Evolutionary conservation across 53 echinoderm and acorn worm genomes (phyloP).

Genomic region (Luidia sarsii): DNA sequence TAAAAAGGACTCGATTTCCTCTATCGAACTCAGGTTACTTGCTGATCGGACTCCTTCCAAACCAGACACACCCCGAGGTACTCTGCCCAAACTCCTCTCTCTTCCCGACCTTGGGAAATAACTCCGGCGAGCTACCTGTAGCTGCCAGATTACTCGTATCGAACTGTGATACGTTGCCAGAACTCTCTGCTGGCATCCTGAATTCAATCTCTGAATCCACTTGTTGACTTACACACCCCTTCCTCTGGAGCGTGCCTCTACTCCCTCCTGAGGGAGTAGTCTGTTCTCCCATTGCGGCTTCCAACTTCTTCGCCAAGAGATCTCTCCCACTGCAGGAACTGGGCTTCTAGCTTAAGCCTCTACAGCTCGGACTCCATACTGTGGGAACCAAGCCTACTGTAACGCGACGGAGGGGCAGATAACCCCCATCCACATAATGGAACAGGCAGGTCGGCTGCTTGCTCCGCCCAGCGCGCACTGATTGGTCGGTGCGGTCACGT

Average conservation of each 20-base stretch:
- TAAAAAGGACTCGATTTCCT: background rate
- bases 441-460: too few species aligned
- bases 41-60: too few species aligned
- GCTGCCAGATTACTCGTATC: background rate
- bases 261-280: background rate
- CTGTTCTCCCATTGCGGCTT: background rate
- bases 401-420: too few species aligned
- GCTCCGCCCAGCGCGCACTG: too few species aligned
- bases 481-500: too few species aligned
- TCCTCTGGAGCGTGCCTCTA: background rate
- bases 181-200: background rate
- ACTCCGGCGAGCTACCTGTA: background rate
- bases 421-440: too few species aligned
- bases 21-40: background rate
- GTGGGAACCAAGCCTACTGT: background rate
- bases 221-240: background rate
- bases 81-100: background rate
- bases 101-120: background rate
- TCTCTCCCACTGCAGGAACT: background rate
- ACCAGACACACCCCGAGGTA: background rate
- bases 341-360: background rate
- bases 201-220: background rate
- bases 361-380: background rate
- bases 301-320: background rate
- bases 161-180: background rate